Conservation (phyloP, 1,140 invertebrate species). For the Dendroctonus ponderosae region DNA sequence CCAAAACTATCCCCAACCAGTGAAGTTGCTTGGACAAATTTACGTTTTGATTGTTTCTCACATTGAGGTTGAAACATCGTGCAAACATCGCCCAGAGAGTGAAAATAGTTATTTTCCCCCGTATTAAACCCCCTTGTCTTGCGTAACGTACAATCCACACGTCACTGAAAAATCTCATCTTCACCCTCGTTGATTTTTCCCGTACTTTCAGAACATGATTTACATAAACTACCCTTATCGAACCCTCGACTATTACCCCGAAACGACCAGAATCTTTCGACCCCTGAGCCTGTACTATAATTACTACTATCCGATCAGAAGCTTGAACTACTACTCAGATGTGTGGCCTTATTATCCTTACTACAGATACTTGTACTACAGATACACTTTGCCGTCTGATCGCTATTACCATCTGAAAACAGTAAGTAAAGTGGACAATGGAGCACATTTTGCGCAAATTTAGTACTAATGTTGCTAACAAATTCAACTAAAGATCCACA, state of each 20-base stretch:
- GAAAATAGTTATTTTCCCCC: too few species aligned
- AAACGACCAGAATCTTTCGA: slow-evolving; percentile 32
- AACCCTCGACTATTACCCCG: slow-evolving; percentile 35
- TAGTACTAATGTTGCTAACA: too few species aligned
- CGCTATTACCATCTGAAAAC: slow-evolving; percentile 34
- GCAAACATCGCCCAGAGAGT: too few species aligned
- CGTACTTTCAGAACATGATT: slow-evolving; percentile 34
- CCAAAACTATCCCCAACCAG: background rate
- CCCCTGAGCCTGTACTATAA: slow-evolving; percentile 36
- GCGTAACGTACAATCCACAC: too few species aligned
- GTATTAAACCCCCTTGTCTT: too few species aligned
- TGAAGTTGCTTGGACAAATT: background rate
- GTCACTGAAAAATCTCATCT: too few species aligned
- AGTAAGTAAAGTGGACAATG: slow-evolving; percentile 26
- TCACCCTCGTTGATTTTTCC: too few species aligned
- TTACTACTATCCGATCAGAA: slow-evolving; percentile 36
- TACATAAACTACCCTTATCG: slow-evolving; percentile 36
- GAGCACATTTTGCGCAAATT: too few species aligned
- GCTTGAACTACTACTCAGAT: slow-evolving; percentile 32
- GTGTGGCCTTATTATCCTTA: slow-evolving; percentile 38
- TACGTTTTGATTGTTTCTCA: background rate
- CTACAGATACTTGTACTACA: slow-evolving; percentile 36
- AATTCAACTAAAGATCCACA: too few species aligned
- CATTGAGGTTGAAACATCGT: too few species aligned
- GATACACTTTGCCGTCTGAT: slow-evolving; percentile 36